Percentiles rank a stretch among this genome's conserved stretches.
These are phyloP conservation scores for Schizopygopsis pylzovi DNA, from an alignment of 2,797 vertebrate species.

Conservation along the genomic window DNA sequence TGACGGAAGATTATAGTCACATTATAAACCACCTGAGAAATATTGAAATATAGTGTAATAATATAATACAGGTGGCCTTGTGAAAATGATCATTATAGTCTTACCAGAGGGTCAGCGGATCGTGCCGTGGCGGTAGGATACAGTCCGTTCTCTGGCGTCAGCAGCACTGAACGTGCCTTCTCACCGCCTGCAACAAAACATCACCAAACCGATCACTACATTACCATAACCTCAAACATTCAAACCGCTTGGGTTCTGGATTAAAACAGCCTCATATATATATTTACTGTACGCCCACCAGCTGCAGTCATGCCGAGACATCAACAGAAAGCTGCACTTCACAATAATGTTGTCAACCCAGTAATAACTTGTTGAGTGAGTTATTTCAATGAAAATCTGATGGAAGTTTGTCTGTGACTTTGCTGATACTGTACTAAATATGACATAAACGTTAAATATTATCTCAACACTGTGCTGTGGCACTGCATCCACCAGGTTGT, in stretches of 20 bases:
- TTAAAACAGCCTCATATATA: background rate
- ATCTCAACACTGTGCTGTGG: background rate
- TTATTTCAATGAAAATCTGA: background rate
- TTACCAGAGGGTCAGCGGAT: conserved; percentile 38
- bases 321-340: background rate
- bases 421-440: background rate
- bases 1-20: background rate
- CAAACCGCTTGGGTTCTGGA: background rate
- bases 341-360: background rate
- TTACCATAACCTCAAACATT: background rate
- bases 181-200: conserved; percentile 59
- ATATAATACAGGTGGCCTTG: background rate
- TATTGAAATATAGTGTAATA: background rate
- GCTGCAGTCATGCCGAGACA: background rate
- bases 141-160: conserved; percentile 57
- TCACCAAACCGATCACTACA: conserved; percentile 25
- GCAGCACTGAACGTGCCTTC: conserved; percentile 53
- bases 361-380: background rate
- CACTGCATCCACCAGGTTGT: background rate
- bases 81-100: conserved; percentile 18
- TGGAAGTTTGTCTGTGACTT: background rate
- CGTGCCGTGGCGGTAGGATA: conserved; percentile 36
- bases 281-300: background rate
- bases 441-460: background rate
- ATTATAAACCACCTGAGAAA: background rate